phyloP scores from a whole-genome alignment of 2,888 invertebrate genomes.

The Ochropleura leucogaster region DNA sequence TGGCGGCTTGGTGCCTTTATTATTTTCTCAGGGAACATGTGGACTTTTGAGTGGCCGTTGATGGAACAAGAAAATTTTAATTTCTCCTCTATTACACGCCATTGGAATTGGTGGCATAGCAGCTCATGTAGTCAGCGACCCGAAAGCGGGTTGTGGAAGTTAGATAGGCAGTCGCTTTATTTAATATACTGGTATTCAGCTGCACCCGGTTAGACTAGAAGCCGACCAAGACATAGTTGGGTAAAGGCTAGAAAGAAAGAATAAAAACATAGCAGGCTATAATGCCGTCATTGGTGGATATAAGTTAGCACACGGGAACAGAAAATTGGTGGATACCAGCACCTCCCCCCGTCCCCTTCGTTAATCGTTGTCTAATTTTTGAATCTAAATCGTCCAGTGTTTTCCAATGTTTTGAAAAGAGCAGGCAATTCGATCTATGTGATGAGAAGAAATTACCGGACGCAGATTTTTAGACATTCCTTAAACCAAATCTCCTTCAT shows the following conservation, averaged over 20 bases:
- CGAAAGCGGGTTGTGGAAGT: too few relatives aligned
- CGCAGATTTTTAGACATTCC: slow-evolving; percentile 2
- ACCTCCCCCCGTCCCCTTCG: neutral
- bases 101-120: neutral
- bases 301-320: neutral
- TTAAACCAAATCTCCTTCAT: slow-evolving; percentile 3
- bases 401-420: neutral
- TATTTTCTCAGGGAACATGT: neutral
- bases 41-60: neutral
- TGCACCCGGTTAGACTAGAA: too few relatives aligned
- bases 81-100: neutral
- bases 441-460: slow-evolving; percentile 8
- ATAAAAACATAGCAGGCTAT: too few relatives aligned
- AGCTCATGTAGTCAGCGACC: too few relatives aligned
- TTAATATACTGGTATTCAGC: too few relatives aligned
- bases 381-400: neutral
- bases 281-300: neutral
- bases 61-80: neutral
- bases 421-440: neutral
- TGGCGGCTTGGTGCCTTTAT: neutral
- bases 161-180: too few relatives aligned
- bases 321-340: neutral
- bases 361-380: neutral
- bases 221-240: too few relatives aligned
- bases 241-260: too few relatives aligned